These are phyloP conservation scores for Euzetes globulus DNA, from an alignment of 2,888 invertebrate species.

Conservation along the genomic window DNA sequence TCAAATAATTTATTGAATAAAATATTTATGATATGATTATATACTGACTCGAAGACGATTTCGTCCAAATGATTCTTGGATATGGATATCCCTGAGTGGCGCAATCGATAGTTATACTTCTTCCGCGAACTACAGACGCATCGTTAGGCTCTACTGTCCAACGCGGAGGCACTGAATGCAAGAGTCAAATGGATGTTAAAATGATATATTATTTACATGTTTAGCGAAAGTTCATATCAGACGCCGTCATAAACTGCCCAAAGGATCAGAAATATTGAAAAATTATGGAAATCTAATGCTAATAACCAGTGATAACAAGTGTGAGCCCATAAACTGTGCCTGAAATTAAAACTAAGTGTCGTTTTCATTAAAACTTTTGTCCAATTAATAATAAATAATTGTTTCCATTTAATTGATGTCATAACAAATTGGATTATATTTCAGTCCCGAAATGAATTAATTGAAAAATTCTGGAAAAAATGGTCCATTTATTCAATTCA, in stretches of 20 bases:
- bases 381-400: too few relatives aligned
- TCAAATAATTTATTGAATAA: conserved; percentile 19
- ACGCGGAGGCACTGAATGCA: conserved; percentile 42
- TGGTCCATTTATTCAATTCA: too few relatives aligned
- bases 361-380: too few relatives aligned
- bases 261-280: conserved; percentile 13
- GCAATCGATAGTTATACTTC: conserved; percentile 41
- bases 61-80: conserved; percentile 42
- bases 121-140: conserved; percentile 43
- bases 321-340: background rate
- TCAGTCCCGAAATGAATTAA: too few relatives aligned
- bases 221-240: background rate
- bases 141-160: conserved; percentile 44
- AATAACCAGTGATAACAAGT: conserved; percentile 7
- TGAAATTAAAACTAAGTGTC: background rate
- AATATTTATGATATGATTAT: conserved; percentile 27
- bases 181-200: background rate
- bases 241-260: conserved; percentile 12
- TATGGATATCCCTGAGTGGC: conserved; percentile 43
- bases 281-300: conserved; percentile 27
- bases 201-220: conserved; percentile 10
- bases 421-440: too few relatives aligned
- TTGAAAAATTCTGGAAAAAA: too few relatives aligned
- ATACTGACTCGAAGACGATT: conserved; percentile 32
- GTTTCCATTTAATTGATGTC: too few relatives aligned